These are phyloP conservation scores for Myrmecophaga tridactyla DNA, from an alignment of 2,113 vertebrate species.

Conservation along the genomic window DNA sequence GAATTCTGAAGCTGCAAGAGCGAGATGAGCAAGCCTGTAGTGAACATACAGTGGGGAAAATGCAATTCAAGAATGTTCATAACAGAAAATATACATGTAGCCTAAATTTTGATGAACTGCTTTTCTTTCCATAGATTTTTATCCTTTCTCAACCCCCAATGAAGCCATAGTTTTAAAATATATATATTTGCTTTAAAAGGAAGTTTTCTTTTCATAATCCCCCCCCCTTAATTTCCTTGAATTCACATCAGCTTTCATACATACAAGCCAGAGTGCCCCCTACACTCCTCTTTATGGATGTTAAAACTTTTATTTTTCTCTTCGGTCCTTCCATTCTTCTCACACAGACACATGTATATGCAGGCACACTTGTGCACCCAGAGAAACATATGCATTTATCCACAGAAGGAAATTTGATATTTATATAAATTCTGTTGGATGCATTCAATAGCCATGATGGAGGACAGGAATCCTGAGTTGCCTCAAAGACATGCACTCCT, in stretches of 20 bases:
- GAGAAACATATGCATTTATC: neutral
- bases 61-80: neutral
- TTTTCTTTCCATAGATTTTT: neutral
- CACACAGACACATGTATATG: fast-evolving
- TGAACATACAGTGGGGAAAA: neutral
- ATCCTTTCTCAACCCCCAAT: neutral
- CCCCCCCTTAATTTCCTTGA: neutral
- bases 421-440: neutral
- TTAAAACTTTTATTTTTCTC: neutral
- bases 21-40: neutral
- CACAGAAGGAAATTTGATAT: neutral
- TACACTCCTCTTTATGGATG: neutral
- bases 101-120: neutral
- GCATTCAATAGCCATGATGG: neutral
- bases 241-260: neutral
- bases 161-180: neutral
- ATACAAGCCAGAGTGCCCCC: neutral
- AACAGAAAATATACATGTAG: neutral
- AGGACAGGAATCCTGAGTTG: neutral
- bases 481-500: neutral
- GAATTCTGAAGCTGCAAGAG: neutral
- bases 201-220: neutral
- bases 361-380: neutral
- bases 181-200: slow-evolving; percentile 32
- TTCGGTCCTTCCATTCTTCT: neutral